Percentiles rank a stretch among this genome's conserved stretches.
phyloP scores from a whole-genome alignment of 2,888 invertebrate species.

The Agonopterix alstromeriana region DNA sequence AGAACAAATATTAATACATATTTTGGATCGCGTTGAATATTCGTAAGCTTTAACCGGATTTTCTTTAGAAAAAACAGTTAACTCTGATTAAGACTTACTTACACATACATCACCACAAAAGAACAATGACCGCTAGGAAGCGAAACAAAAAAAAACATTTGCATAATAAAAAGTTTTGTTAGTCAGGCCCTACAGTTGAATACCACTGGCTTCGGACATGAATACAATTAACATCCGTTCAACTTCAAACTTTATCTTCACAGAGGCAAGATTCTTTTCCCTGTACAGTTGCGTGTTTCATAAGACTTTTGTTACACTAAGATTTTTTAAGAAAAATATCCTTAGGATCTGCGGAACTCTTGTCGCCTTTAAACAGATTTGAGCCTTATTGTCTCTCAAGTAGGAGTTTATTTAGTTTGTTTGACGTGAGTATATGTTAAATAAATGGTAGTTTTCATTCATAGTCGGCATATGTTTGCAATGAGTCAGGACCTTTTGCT shows the following conservation, averaged over 20 bases:
- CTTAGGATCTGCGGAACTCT: background rate
- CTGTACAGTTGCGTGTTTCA: background rate
- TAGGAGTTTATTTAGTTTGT: slow-evolving; percentile 14
- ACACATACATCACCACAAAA: slow-evolving; percentile 2
- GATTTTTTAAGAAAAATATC: no score
- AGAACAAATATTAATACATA: no score
- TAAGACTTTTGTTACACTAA: no score
- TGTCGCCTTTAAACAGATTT: slow-evolving; percentile 1
- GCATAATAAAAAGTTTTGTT: slow-evolving; percentile 16
- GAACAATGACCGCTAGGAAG: slow-evolving; percentile 18
- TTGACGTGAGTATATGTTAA: background rate
- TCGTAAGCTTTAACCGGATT: no score
- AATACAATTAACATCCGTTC: background rate
- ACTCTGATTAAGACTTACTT: no score
- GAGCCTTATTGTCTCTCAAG: slow-evolving; percentile 13
- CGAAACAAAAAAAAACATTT: slow-evolving; percentile 16
- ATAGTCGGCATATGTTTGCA: slow-evolving; percentile 18
- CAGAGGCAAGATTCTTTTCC: background rate
- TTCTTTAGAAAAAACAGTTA: no score
- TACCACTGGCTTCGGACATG: slow-evolving; percentile 1
- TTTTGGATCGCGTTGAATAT: no score
- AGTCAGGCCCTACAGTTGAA: slow-evolving; percentile 11
- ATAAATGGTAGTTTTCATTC: slow-evolving; percentile 13
- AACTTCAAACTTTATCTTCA: slow-evolving; percentile 1
- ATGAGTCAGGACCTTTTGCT: slow-evolving; percentile 19